Evolutionary conservation across 1,140 invertebrate genomes (phyloP).

Genomic region (Ganaspis sp.): DNA sequence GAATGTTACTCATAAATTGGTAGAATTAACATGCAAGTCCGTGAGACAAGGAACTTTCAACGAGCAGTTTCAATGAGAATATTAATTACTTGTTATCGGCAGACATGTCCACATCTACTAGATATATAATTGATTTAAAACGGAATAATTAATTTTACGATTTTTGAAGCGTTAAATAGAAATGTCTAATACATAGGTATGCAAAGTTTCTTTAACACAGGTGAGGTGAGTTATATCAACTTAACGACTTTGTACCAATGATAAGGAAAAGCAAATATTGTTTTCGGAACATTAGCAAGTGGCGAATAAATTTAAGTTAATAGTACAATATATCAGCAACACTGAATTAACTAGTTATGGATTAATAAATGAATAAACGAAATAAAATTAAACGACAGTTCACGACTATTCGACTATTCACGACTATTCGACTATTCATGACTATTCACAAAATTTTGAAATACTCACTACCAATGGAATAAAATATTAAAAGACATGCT

Average conservation of each 20-base stretch:
- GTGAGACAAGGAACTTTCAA: neutral
- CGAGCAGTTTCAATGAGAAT: neutral
- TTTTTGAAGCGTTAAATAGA: constrained; percentile 9
- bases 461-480: too few relatives aligned
- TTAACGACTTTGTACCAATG: neutral
- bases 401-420: too few relatives aligned
- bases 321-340: neutral
- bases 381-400: too few relatives aligned
- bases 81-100: constrained; percentile 2
- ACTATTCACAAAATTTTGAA: too few relatives aligned
- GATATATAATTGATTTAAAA: neutral
- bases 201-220: neutral
- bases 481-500: too few relatives aligned
- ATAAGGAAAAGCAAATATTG: neutral
- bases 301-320: neutral
- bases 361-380: too few relatives aligned
- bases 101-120: neutral
- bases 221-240: neutral
- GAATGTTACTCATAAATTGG: neutral
- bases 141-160: constrained; percentile 5
- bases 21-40: neutral
- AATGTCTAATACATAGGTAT: neutral
- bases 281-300: neutral
- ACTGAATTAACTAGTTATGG: too few relatives aligned
- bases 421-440: too few relatives aligned